These are phyloP conservation scores for Gambusia affinis DNA, from an alignment of 2,113 vertebrate species.

Conservation along the genomic window DNA sequence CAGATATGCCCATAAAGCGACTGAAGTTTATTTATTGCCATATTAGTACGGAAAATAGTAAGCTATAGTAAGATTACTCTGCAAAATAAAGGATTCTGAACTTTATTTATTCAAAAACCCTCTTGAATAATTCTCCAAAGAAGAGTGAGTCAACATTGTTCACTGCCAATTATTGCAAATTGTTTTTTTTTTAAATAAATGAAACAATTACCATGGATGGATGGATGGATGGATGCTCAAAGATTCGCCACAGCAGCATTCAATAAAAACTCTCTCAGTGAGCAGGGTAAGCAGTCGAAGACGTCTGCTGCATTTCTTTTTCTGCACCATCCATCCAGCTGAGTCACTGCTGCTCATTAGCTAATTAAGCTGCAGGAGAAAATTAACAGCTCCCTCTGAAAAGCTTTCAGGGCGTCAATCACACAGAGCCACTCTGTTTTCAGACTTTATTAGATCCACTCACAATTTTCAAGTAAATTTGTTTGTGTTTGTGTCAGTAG, in stretches of 20 bases:
- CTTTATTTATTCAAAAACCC: too few relatives aligned
- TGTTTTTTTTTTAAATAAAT: too few relatives aligned
- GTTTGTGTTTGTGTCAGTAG: neutral
- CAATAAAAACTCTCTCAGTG: neutral
- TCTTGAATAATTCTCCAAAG: too few relatives aligned
- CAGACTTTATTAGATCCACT: neutral
- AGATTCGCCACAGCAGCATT: neutral
- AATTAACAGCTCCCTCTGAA: neutral
- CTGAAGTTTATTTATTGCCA: too few relatives aligned
- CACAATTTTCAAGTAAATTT: neutral
- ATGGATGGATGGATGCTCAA: neutral
- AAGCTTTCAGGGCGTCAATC: neutral
- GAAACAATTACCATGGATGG: neutral
- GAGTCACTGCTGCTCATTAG: constrained; percentile 14
- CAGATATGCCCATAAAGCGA: too few relatives aligned
- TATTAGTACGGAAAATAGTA: too few relatives aligned
- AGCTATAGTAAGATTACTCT: too few relatives aligned
- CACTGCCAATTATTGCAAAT: too few relatives aligned
- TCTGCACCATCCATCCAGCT: neutral
- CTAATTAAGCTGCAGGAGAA: constrained; percentile 9
- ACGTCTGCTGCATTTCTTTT: neutral
- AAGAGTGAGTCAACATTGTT: too few relatives aligned
- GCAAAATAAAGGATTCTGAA: too few relatives aligned
- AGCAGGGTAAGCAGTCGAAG: neutral
- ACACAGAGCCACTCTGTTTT: neutral